A percentile compares a stretch with the other conserved stretches of the same genome.
These are phyloP conservation scores for Formica aserva DNA, from an alignment of 2,888 invertebrate species.

Conservation along the genomic window DNA sequence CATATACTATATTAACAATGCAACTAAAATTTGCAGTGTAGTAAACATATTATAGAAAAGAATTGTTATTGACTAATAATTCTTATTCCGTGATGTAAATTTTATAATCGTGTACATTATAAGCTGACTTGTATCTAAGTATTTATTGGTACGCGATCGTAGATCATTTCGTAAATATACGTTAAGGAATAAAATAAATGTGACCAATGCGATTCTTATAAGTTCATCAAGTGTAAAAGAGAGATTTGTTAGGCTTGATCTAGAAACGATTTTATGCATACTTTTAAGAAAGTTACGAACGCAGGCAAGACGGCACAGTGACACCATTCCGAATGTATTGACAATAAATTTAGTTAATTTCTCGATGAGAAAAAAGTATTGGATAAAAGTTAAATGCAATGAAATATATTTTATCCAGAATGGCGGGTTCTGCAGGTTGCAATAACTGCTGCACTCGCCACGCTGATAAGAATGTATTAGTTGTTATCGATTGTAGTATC, in stretches of 20 bases:
- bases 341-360: slow-evolving; percentile 79
- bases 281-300: slow-evolving; percentile 36
- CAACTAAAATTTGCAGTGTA: slow-evolving; percentile 37
- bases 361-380: slow-evolving; percentile 64
- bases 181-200: slow-evolving; percentile 23
- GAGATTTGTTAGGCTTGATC: slow-evolving; percentile 28
- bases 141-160: slow-evolving; percentile 35
- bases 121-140: slow-evolving; percentile 44
- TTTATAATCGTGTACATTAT: slow-evolving; percentile 50
- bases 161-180: slow-evolving; percentile 42
- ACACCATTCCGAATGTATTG: slow-evolving; percentile 84
- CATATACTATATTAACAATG: slow-evolving; percentile 32
- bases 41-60: slow-evolving; percentile 31
- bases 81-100: slow-evolving; percentile 46
- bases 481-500: slow-evolving; percentile 81
- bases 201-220: slow-evolving; percentile 46
- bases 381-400: slow-evolving; percentile 67
- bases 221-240: slow-evolving; percentile 33
- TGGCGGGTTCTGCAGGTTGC: slow-evolving; percentile 41
- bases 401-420: slow-evolving; percentile 73
- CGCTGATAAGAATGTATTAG: slow-evolving; percentile 75
- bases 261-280: slow-evolving; percentile 19
- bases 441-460: slow-evolving; percentile 58
- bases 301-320: slow-evolving; percentile 59
- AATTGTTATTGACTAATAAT: slow-evolving; percentile 41